Percentiles rank a stretch among this genome's conserved stretches.
Conservation (phyloP, 2,888 invertebrate species). For the Oasisia sp. region DNA sequence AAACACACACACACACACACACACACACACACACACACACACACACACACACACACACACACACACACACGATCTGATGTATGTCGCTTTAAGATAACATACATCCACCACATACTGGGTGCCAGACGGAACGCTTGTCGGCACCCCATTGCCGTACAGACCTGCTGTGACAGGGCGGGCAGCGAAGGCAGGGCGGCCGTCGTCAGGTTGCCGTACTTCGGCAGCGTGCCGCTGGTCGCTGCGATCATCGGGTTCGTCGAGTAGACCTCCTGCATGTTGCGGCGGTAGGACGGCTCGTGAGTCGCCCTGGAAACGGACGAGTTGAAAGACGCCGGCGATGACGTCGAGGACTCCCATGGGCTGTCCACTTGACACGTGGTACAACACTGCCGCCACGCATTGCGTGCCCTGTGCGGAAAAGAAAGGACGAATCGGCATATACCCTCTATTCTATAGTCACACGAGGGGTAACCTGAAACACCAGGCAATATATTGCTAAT, state of each 20-base stretch:
- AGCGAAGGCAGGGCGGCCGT: not conserved
- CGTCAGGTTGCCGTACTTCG: slow-evolving; percentile 7
- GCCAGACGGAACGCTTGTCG: not conserved
- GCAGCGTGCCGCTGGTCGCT: not conserved
- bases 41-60: too few species aligned
- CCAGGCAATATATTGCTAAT: not conserved
- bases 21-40: too few species aligned
- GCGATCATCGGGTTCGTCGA: slow-evolving; percentile 17
- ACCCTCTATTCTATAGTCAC: not conserved
- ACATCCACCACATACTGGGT: not conserved
- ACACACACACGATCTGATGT: too few species aligned
- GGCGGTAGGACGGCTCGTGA: not conserved
- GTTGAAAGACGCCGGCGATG: slow-evolving; percentile 13
- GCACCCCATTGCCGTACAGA: not conserved
- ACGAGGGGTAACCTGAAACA: not conserved
- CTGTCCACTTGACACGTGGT: not conserved
- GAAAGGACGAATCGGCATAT: not conserved
- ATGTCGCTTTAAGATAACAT: too few species aligned
- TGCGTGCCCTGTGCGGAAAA: not conserved
- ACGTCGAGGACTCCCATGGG: not conserved
- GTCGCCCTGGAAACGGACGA: not conserved
- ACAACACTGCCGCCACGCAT: not conserved
- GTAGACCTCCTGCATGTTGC: not conserved
- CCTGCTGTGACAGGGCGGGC: not conserved
- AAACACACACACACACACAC: too few species aligned